These are phyloP conservation scores for Phoxinus dragarum DNA, from an alignment of 2,797 vertebrate species.

Conservation along the genomic window DNA sequence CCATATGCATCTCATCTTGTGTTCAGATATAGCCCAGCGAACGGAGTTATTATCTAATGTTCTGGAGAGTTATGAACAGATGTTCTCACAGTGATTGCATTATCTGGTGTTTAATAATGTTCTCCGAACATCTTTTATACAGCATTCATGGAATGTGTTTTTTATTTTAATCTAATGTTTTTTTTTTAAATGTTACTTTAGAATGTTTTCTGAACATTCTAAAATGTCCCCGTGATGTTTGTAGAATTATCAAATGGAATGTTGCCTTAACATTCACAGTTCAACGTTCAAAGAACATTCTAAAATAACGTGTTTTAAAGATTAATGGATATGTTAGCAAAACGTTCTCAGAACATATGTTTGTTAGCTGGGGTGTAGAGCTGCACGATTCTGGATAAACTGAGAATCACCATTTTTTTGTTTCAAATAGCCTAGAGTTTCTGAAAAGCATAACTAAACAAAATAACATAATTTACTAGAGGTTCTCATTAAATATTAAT, in stretches of 20 bases:
- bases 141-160: neutral
- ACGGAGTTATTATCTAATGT: neutral
- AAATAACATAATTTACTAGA: neutral
- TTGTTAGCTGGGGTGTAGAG: neutral
- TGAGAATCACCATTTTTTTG: neutral
- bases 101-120: too few relatives aligned
- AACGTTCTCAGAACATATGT: neutral
- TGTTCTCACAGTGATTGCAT: neutral
- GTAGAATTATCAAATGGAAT: neutral
- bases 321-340: neutral
- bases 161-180: neutral
- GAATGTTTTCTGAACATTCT: neutral
- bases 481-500: neutral
- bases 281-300: neutral
- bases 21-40: neutral
- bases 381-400: neutral
- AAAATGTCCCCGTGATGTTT: neutral
- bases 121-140: too few relatives aligned
- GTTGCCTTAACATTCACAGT: neutral
- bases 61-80: neutral
- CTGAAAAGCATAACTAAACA: neutral
- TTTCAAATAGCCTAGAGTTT: neutral
- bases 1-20: conserved; percentile 13
- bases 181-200: neutral
- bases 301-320: neutral